Percentiles rank a stretch among this genome's conserved stretches.
phyloP scores from a whole-genome alignment of 2,888 invertebrate species.

The Lithosia quadra region DNA sequence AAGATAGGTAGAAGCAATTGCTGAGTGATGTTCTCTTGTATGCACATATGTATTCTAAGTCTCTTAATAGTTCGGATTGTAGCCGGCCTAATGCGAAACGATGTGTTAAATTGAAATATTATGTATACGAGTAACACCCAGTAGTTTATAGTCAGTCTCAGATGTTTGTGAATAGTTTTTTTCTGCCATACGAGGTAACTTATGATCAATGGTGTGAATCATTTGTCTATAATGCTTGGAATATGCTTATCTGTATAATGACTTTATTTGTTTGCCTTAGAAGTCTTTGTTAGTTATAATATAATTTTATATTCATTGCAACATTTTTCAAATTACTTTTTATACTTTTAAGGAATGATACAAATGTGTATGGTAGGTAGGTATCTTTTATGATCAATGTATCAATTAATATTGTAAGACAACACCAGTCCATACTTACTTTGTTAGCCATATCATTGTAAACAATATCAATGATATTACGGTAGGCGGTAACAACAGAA shows the following conservation, averaged over 20 bases:
- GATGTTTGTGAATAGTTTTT: constrained; percentile 37
- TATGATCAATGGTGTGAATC: constrained; percentile 39
- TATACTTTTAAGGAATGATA: constrained; percentile 33
- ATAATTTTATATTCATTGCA: constrained; percentile 8
- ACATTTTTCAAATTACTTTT: constrained; percentile 42
- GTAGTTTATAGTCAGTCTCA: constrained; percentile 50
- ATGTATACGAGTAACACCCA: too few relatives aligned
- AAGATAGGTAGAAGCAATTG: too few relatives aligned
- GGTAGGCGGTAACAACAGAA: too few relatives aligned
- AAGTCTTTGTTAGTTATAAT: constrained; percentile 42
- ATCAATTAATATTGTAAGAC: not conserved
- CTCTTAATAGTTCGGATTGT: not conserved
- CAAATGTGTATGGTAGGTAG: constrained; percentile 5
- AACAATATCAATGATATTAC: not conserved
- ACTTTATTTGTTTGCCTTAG: constrained; percentile 48
- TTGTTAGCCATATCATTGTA: not conserved
- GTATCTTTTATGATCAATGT: constrained; percentile 9
- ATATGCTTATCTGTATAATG: constrained; percentile 49
- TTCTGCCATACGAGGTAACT: constrained; percentile 34
- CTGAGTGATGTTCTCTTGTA: too few relatives aligned
- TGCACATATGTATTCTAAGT: too few relatives aligned
- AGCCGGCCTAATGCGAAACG: constrained; percentile 49
- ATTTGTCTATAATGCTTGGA: constrained; percentile 32
- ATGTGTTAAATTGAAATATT: constrained; percentile 82
- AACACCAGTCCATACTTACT: not conserved